phyloP scores from a whole-genome alignment of 2,888 invertebrate genomes.

The Torymus texanus region DNA sequence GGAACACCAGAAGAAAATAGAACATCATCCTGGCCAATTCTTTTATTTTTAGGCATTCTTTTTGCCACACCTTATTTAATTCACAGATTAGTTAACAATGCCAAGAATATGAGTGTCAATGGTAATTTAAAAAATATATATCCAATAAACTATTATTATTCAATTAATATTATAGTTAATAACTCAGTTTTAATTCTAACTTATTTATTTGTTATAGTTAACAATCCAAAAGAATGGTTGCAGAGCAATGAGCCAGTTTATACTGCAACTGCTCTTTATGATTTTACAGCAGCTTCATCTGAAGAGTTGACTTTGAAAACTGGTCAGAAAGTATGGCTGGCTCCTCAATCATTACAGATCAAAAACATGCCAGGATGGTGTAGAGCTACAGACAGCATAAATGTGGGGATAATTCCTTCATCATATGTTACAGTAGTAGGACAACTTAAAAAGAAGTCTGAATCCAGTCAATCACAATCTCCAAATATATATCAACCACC shows the following conservation, averaged over 20 bases:
- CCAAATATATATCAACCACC: constrained; percentile 32
- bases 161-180: not conserved
- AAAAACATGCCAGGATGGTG: constrained; percentile 75
- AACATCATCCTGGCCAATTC: constrained; percentile 88
- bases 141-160: not conserved
- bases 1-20: constrained; percentile 66
- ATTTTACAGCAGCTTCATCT: constrained; percentile 83
- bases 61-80: constrained; percentile 92
- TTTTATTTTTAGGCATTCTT: constrained; percentile 92
- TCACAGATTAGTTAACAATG: constrained; percentile 67
- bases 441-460: constrained; percentile 67
- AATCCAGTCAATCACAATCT: constrained; percentile 44
- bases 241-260: constrained; percentile 77
- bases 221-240: constrained; percentile 83
- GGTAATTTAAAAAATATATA: constrained; percentile 58
- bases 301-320: constrained; percentile 87
- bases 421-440: constrained; percentile 68
- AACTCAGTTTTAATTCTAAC: not conserved
- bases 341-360: constrained; percentile 89
- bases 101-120: constrained; percentile 61
- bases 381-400: constrained; percentile 67
- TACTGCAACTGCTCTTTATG: constrained; percentile 82
- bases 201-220: constrained; percentile 74
- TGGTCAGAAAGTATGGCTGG: constrained; percentile 87
- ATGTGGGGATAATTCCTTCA: constrained; percentile 69